Conservation (phyloP, 2,888 invertebrate species). For the Lutraria lutraria region DNA sequence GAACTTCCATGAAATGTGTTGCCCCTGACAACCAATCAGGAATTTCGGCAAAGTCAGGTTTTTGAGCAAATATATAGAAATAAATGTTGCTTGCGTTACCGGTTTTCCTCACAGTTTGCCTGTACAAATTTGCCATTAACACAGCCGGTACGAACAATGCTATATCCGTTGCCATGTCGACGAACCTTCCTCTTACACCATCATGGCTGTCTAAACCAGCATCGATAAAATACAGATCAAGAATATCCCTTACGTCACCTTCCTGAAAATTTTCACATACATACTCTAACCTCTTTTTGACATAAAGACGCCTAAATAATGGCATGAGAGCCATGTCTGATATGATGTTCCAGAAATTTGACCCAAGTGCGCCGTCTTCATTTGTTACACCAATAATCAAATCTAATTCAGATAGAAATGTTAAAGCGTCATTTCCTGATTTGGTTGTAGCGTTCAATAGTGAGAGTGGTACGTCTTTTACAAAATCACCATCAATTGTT, state of each 20-base stretch:
- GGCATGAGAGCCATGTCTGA: neutral
- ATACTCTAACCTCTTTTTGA: neutral
- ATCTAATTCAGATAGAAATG: constrained; percentile 47
- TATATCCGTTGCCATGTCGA: neutral
- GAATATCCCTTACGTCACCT: neutral
- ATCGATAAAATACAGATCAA: neutral
- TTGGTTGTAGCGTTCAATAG: constrained; percentile 94
- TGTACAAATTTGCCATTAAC: constrained; percentile 31
- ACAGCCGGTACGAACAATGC: neutral
- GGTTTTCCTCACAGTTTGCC: constrained; percentile 86
- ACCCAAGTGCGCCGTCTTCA: constrained; percentile 49
- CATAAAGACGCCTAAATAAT: neutral
- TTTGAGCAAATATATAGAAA: constrained; percentile 73
- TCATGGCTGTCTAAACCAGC: neutral
- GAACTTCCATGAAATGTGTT: constrained; percentile 82
- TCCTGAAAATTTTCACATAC: neutral
- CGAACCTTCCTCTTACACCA: neutral
- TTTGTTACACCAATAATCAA: constrained; percentile 63
- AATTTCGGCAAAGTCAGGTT: constrained; percentile 71
- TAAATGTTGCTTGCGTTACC: constrained; percentile 64
- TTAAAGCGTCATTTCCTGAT: constrained; percentile 91
- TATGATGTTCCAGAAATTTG: neutral
- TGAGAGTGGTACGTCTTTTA: constrained; percentile 94
- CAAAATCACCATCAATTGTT: constrained; percentile 95
- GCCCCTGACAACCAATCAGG: constrained; percentile 81